Base-by-base conservation (phyloP, 2,797 vertebrate genomes). In the Myotis planiceps region DNA sequence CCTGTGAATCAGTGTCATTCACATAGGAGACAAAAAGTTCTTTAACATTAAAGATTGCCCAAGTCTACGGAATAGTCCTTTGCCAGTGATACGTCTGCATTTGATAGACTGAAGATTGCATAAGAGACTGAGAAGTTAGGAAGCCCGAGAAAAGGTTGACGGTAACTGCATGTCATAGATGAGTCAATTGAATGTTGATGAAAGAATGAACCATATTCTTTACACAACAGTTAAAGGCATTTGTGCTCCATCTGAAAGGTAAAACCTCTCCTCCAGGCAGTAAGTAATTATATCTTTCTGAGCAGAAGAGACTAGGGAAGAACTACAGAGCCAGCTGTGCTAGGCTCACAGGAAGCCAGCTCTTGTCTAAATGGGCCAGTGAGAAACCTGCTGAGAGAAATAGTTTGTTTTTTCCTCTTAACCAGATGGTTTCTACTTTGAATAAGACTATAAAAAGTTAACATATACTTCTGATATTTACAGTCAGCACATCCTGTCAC, bases 1-100 rank as follows among this genome's bases (percentile, higher is more conserved):
- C 53, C 34, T 32, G 9, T 96, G 18, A 96, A 15, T 96, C 21
- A 96, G 58, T 89, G 53, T 81, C 45, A 27, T 78, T 93, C 47
- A 65, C 21, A 7, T 16, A 66, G 65, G 78, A 94, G 83, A 86
- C 16, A 72, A 71, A 72, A 72, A 60, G 8, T 49, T 29, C 49
- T 23, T 47, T 55, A 34, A 49, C 10, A n/a, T 42, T 14, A 51
- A 80, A 63, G 34, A 55, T 23, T 45, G 65, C 71, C 15, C 55
- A 47, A 7, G 2, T n/a, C 29, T 53, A 60, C 55, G 34, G n/a
- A 71, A 14, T 8, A 18, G 32, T 13, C 13, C 49, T 49, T 6
- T n/a, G 32, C 32, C 32, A 65, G 34, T 23, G 6, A 49, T 21
- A 5, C 25, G 23, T 1, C 34, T 86, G 14, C 47, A 14, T 88